Evolutionary conservation across 2,888 invertebrate genomes (phyloP).

Genomic region (Cosmorhoe ocellata): DNA sequence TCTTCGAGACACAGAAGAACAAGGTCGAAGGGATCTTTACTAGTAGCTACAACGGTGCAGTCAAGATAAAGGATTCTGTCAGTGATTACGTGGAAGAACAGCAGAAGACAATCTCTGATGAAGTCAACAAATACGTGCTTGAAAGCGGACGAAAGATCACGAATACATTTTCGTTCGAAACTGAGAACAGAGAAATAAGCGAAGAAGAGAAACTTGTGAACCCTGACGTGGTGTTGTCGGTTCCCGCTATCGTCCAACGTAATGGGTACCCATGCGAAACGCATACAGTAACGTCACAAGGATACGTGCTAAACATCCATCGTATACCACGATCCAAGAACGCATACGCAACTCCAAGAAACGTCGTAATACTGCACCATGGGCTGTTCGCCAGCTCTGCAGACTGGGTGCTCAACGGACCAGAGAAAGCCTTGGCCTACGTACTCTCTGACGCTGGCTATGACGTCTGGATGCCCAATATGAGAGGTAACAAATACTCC

Average conservation of each 20-base stretch:
- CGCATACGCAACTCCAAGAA: slow-evolving; percentile 45
- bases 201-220: slow-evolving; percentile 46
- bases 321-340: slow-evolving; percentile 85
- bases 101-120: slow-evolving; percentile 50
- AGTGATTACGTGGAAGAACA: slow-evolving; percentile 57
- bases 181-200: slow-evolving; percentile 37
- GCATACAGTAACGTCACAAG: slow-evolving; percentile 89
- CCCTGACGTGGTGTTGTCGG: slow-evolving; percentile 60
- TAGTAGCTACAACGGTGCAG: slow-evolving; percentile 37
- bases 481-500: slow-evolving; percentile 90
- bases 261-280: slow-evolving; percentile 88
- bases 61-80: slow-evolving; percentile 52
- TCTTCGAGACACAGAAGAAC: slow-evolving; percentile 41
- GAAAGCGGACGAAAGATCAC: slow-evolving; percentile 50
- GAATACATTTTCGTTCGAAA: slow-evolving; percentile 52
- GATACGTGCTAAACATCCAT: slow-evolving; percentile 90
- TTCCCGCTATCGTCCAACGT: slow-evolving; percentile 64
- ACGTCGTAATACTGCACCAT: slow-evolving; percentile 87
- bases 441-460: slow-evolving; percentile 86
- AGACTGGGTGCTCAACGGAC: slow-evolving; percentile 89
- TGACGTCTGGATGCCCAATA: slow-evolving; percentile 93
- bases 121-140: slow-evolving; percentile 56
- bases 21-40: slow-evolving; percentile 50
- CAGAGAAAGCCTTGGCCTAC: slow-evolving; percentile 84
- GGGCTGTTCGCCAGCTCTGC: slow-evolving; percentile 90